Conservation (phyloP, 2,888 invertebrate species). For the Pristionchus maxplancki region DNA sequence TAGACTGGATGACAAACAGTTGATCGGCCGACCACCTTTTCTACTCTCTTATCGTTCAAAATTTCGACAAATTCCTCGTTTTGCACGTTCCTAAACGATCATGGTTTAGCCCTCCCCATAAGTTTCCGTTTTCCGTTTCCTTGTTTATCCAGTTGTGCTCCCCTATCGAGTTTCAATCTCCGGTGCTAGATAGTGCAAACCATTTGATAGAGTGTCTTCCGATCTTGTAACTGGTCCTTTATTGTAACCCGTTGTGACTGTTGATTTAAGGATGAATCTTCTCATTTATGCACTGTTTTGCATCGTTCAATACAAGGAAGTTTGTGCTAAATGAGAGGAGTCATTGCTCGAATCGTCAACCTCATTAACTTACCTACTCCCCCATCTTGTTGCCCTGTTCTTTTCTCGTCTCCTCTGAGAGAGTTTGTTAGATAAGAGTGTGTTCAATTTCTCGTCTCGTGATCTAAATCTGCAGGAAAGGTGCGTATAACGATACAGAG, state of each 20-base stretch:
- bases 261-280: too few relatives aligned
- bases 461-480: neutral
- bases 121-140: neutral
- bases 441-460: constrained; percentile 21
- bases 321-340: too few relatives aligned
- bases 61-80: neutral
- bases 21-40: neutral
- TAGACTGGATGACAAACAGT: neutral
- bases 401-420: neutral
- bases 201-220: neutral
- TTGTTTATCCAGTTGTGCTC: neutral
- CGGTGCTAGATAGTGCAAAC: constrained; percentile 25
- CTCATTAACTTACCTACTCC: neutral
- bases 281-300: too few relatives aligned
- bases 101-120: neutral
- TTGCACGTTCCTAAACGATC: neutral
- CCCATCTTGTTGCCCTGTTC: neutral
- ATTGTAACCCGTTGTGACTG: too few relatives aligned
- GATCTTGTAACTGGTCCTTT: neutral
- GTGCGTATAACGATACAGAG: neutral
- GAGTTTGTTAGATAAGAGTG: constrained; percentile 26
- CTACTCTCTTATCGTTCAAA: neutral
- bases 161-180: neutral
- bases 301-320: too few relatives aligned
- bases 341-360: neutral